phyloP scores from a whole-genome alignment of 2,888 invertebrate genomes.

The Salpingus planirostris region DNA sequence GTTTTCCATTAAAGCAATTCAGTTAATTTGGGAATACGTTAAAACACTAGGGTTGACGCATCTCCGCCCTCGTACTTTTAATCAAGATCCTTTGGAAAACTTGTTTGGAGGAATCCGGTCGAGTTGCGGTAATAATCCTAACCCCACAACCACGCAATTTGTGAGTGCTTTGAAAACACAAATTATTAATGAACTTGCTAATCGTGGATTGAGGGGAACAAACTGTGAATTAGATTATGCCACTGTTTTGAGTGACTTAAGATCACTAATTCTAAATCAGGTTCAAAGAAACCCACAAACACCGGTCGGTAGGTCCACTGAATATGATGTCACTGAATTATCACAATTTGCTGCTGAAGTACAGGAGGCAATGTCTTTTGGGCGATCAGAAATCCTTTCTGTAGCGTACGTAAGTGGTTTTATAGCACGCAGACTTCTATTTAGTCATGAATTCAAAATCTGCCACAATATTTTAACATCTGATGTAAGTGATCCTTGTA shows the following conservation, averaged over 20 bases:
- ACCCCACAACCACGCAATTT: neutral
- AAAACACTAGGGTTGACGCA: too few species aligned
- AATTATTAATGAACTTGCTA: neutral
- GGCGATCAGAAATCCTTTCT: neutral
- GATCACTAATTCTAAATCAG: neutral
- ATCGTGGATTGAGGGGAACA: conserved; percentile 2
- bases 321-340: neutral
- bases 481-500: neutral
- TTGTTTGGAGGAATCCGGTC: neutral
- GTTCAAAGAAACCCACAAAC: neutral
- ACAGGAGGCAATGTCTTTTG: neutral
- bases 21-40: neutral
- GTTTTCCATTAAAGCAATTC: neutral
- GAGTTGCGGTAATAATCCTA: neutral
- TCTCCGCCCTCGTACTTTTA: neutral
- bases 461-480: neutral
- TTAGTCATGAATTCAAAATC: neutral
- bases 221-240: conserved; percentile 2
- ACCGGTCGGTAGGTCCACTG: neutral
- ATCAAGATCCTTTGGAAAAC: neutral
- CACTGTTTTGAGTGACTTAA: neutral
- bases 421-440: neutral
- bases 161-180: neutral
- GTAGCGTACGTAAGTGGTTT: neutral
- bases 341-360: neutral